Evolutionary conservation across 2,797 vertebrate species (phyloP), one percentile per base, ranked within the genome.

Genomic region (Pipistrellus pygmaeus): DNA sequence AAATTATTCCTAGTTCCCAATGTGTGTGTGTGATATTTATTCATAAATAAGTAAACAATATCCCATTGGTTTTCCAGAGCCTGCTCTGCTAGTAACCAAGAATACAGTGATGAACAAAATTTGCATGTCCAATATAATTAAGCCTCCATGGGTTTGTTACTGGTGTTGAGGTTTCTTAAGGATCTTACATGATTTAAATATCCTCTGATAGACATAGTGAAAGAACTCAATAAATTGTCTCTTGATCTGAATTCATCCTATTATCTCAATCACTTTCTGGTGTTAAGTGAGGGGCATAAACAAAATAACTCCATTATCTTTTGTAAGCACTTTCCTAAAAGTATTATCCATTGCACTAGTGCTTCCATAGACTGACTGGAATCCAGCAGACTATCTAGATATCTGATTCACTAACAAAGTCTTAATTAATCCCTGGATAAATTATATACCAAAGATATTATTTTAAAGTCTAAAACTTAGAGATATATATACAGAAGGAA

Each of bases 241-340:
- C 12, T 85, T 88, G 73, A 89, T 95, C 53, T 91, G 91, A 92
- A 95, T 88, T 92, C 48, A 84, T 88, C 72, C 57, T 85, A 18
- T 72, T 95, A 80, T 62, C 48, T 93, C 69, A 93, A 0, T 62
- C 53, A 84, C 44, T 88, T 95, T 86, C n/a, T 95, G 27, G 57
- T 93, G 38, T 85, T 88, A 87, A 91, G 35, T 92, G 82, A 92
- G 64, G 44, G 32, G n/a, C 80, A 91, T 96, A 95, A 66, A 38
- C 32, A 83, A 89, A 95, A 80, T 72, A 88, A 76, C 23, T 91
- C 75, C 20, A 55, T 91, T 88, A 73, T 90, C 85, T 93, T 60
- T 51, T 48, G 1, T 80, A 90, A 81, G 15, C n/a, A 88, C 78
- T 92, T 86, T 51, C 21, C 69, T 92, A 88, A 25, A 41, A 71